Evolutionary conservation across 2,888 invertebrate species (phyloP).

Genomic region (Seladonia tumulorum): DNA sequence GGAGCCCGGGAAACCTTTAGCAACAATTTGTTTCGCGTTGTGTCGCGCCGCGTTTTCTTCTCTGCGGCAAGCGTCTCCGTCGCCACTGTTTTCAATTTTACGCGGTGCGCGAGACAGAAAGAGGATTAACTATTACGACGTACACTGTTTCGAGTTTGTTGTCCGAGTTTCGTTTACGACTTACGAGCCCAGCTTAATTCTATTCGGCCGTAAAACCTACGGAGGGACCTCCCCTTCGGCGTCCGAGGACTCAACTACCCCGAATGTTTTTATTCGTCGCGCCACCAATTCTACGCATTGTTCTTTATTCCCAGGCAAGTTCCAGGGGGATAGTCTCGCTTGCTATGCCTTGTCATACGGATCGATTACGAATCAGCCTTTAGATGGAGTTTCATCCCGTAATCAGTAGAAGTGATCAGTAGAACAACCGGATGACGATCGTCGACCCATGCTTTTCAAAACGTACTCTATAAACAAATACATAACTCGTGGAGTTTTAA

Average conservation of each 20-base stretch:
- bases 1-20: background rate
- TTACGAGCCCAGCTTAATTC: constrained; percentile 49
- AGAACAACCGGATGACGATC: no score
- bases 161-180: constrained; percentile 55
- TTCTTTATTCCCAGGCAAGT: background rate
- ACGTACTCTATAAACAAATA: background rate
- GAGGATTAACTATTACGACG: constrained; percentile 38
- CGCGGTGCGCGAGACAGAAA: constrained; percentile 23
- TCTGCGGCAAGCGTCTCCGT: background rate
- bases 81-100: constrained; percentile 9
- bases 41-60: background rate
- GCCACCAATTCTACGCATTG: background rate
- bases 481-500: no score
- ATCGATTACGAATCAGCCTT: no score
- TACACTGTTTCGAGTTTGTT: constrained; percentile 23
- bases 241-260: background rate
- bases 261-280: constrained; percentile 22
- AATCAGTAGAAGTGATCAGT: no score
- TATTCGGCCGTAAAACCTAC: constrained; percentile 47
- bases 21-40: background rate
- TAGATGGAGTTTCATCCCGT: no score
- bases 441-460: background rate
- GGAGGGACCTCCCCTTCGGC: background rate
- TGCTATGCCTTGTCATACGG: background rate
- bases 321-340: background rate